Base-by-base conservation (phyloP, 1,140 invertebrate genomes). In the Trissolcus basalis region DNA sequence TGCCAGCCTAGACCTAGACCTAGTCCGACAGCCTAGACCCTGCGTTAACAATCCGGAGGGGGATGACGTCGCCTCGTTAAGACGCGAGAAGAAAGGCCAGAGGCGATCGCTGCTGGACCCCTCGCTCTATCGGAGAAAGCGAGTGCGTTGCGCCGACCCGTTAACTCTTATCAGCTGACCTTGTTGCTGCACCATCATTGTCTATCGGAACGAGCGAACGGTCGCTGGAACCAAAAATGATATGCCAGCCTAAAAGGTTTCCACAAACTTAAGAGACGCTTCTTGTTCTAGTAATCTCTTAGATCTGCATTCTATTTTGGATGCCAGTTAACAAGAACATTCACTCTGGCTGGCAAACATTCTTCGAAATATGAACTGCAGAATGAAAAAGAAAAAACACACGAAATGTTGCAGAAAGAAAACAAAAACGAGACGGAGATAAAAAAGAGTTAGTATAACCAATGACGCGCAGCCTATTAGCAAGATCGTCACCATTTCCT, bases 1-100 rank as follows among this genome's bases (percentile, higher is more conserved):
- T 79, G 80, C 76, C 69, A 82, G 79, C 81, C 86, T 85, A 87
- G 84, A 86, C 86, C 86, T 87, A 87, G 86, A 88, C 85, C 86
- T 78, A 87, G 78, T 86, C 81, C 72, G 80, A 79, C 83, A 82
- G 83, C 85, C 85, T 85, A 87, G 85, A 87, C 82, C 79, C 78
- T 79, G 78, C 59, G 70, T 54, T 67, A 76, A 67, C 60, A 41
- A 65, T 69, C 49, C 77, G 68, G 80, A 69, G 56, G 60, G 53
- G 63, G 72, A 73, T 49, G 67, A 43, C 45, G 15, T 39, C 45
- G 56, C 36, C 48, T 60, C 19, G 51, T 54, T 44, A 58, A 63
- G 63, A 58, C 41, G 55, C 67, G 50, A 49, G 48, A 72, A 70
- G 73, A 70, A 64, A 64, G 55, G 55, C 60, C 60, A 27, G 19